Percentiles rank a stretch among this genome's conserved stretches.
These are phyloP conservation scores for Cataglyphis rosenhaueri DNA, from an alignment of 2,888 invertebrate genomes.

Conservation along the genomic window DNA sequence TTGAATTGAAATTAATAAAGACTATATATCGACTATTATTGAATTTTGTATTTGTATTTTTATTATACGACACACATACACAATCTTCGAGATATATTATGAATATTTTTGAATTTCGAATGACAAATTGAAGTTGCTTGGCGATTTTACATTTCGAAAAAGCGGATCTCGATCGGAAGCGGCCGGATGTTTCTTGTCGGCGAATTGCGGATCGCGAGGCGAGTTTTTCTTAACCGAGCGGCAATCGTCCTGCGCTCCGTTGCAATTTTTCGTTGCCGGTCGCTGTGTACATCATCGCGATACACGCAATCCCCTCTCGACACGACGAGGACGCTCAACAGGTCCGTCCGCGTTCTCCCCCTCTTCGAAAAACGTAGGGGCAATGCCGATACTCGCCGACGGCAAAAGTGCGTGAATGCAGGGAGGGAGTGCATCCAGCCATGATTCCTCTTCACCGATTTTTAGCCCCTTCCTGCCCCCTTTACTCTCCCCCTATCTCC, in stretches of 20 bases:
- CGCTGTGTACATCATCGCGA: constrained; percentile 29
- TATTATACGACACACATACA: background rate
- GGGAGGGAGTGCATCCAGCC: constrained; percentile 84
- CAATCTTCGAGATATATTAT: background rate
- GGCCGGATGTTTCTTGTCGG: constrained; percentile 26
- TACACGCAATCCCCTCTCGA: constrained; percentile 55
- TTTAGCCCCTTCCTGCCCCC: constrained; percentile 82
- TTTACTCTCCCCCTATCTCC: constrained; percentile 60
- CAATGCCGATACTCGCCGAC: constrained; percentile 72
- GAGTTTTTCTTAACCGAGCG: constrained; percentile 30
- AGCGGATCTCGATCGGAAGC: background rate
- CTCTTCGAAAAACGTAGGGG: constrained; percentile 71
- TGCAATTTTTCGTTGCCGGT: constrained; percentile 44
- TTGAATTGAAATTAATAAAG: background rate
- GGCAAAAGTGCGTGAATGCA: constrained; percentile 82
- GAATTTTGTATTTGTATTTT: background rate
- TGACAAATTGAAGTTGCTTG: background rate
- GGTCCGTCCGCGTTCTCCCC: constrained; percentile 67
- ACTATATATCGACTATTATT: background rate
- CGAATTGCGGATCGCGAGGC: constrained; percentile 29
- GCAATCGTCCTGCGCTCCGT: constrained; percentile 24
- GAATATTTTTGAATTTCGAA: background rate
- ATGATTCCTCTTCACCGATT: constrained; percentile 84
- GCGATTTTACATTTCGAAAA: background rate
- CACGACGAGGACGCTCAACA: constrained; percentile 69